A percentile compares a stretch with the other conserved stretches of the same genome.
Evolutionary conservation across 2,888 invertebrate genomes (phyloP).

Genomic region (Smittia aterrima): DNA sequence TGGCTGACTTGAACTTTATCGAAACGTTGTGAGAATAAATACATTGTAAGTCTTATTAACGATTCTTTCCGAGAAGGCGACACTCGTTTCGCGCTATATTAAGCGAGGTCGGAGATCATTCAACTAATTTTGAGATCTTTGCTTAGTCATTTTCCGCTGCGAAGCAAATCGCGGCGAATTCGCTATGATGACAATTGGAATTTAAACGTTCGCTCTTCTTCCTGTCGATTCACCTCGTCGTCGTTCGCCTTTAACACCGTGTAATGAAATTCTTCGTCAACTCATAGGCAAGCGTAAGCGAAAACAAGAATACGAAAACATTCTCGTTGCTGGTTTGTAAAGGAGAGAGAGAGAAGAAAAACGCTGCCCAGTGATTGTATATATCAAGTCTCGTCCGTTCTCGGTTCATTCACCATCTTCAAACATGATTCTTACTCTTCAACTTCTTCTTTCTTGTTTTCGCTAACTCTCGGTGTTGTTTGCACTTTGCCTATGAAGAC

Average conservation of each 20-base stretch:
- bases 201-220: neutral
- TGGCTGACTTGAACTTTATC: slow-evolving; percentile 29
- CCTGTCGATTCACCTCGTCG: slow-evolving; percentile 12
- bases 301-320: neutral
- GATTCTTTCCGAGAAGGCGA: neutral
- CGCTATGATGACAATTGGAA: slow-evolving; percentile 9
- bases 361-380: neutral
- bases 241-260: neutral
- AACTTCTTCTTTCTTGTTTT: neutral
- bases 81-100: neutral
- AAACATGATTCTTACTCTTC: neutral
- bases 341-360: neutral
- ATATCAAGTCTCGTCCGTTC: neutral
- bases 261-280: slow-evolving; percentile 1
- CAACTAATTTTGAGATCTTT: neutral
- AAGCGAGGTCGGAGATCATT: slow-evolving; percentile 20
- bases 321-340: neutral
- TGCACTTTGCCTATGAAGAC: neutral
- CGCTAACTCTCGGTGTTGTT: neutral
- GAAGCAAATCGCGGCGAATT: neutral
- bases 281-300: no score
- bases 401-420: neutral
- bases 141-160: neutral
- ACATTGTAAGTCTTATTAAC: slow-evolving; percentile 19
- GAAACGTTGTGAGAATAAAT: no score